A percentile compares a stretch with the other conserved stretches of the same genome.
phyloP scores from a whole-genome alignment of 92 coral and sea anemone species.

The Ricordea florida region DNA sequence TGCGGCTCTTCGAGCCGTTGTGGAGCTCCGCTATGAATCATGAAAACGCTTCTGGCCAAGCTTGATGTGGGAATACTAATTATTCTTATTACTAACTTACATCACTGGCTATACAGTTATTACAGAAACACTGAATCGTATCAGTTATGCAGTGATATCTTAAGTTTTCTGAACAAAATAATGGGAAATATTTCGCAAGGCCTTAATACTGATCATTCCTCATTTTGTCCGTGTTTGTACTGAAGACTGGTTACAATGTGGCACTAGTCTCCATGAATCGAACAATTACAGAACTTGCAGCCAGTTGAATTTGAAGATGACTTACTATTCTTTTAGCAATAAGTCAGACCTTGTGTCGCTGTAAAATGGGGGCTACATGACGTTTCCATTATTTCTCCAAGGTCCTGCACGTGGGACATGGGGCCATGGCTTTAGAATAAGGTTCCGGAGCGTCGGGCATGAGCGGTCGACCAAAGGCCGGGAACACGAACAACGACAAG shows the following conservation, averaged over 20 bases:
- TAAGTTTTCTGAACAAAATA: background rate
- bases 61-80: too few species aligned
- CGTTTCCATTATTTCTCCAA: background rate
- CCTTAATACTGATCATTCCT: background rate
- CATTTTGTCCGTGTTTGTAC: background rate
- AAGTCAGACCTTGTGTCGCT: background rate
- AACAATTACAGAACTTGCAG: background rate
- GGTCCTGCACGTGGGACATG: background rate
- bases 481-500: background rate
- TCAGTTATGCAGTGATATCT: background rate
- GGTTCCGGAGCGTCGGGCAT: conserved; percentile 1
- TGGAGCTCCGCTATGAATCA: too few species aligned
- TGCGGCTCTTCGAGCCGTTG: too few species aligned
- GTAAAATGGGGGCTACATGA: background rate
- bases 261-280: background rate
- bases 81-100: background rate
- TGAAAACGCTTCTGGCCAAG: background rate
- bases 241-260: background rate
- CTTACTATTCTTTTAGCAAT: background rate
- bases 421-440: background rate
- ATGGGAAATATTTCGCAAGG: background rate
- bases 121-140: background rate
- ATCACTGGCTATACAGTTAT: background rate
- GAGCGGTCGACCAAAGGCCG: background rate
- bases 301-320: background rate